Conservation (phyloP, 2,797 vertebrate species). For the Chaetodon trifasciatus region DNA sequence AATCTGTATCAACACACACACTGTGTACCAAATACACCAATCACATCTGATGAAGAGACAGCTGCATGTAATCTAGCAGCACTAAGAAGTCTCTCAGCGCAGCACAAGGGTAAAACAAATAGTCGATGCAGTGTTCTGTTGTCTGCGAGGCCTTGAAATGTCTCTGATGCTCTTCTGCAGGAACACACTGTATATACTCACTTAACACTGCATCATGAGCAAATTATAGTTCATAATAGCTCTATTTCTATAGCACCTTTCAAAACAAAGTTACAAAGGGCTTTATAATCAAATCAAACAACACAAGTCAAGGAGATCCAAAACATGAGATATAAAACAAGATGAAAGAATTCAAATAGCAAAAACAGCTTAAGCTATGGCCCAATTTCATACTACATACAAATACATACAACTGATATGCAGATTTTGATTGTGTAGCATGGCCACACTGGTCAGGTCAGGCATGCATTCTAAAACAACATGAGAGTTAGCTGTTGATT, state of each 20-base stretch:
- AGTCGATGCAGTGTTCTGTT: constrained; percentile 50
- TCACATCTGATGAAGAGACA: constrained; percentile 48
- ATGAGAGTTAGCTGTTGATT: neutral
- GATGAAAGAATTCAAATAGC: too few relatives aligned
- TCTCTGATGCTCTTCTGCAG: constrained; percentile 18
- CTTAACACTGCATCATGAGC: neutral
- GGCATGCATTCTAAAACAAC: too few relatives aligned
- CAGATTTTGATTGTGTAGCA: neutral
- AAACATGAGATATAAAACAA: neutral
- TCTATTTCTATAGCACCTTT: neutral
- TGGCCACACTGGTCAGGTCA: neutral
- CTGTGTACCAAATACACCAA: constrained; percentile 1
- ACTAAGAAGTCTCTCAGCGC: constrained; percentile 40
- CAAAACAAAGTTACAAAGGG: neutral
- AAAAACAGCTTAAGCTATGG: neutral
- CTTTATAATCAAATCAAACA: neutral
- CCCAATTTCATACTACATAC: neutral
- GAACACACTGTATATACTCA: neutral
- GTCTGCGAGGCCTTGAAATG: constrained; percentile 38
- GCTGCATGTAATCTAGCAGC: constrained; percentile 53
- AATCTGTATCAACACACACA: constrained; percentile 24
- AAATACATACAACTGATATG: neutral
- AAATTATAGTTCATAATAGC: neutral
- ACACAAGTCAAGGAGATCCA: too few relatives aligned
- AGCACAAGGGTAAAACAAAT: constrained; percentile 47